These are phyloP conservation scores for Leucozona laternaria DNA, from an alignment of 2,888 invertebrate genomes.

Conservation along the genomic window DNA sequence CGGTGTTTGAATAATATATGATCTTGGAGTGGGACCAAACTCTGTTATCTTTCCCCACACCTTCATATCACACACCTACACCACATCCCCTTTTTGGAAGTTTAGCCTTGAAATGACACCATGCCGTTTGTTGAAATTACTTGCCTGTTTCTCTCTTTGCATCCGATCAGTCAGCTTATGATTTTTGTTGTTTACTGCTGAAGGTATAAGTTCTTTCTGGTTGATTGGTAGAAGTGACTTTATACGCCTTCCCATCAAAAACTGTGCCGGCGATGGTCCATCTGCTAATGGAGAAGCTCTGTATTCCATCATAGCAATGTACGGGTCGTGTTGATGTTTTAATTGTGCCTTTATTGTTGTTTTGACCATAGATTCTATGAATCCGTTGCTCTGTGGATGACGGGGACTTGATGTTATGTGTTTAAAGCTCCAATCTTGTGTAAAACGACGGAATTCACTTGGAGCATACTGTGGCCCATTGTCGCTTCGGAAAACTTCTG, in stretches of 20 bases:
- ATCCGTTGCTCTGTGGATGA: slow-evolving; percentile 16
- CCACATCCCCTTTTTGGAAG: no score
- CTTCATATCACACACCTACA: no score
- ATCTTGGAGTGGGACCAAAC: no score
- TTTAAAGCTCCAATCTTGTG: no score
- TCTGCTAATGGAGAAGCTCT: slow-evolving; percentile 29
- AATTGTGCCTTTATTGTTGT: slow-evolving; percentile 10
- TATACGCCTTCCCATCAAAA: background rate
- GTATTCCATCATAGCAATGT: slow-evolving; percentile 19
- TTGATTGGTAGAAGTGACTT: background rate
- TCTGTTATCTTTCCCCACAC: no score
- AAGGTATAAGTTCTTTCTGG: background rate
- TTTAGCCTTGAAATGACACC: background rate
- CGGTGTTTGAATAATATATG: no score
- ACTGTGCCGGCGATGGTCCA: background rate
- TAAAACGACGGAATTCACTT: no score
- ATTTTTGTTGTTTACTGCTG: background rate
- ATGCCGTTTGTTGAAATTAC: background rate
- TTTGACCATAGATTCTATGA: background rate
- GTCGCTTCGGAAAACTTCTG: slow-evolving; percentile 10
- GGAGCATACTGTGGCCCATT: slow-evolving; percentile 11
- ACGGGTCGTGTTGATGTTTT: background rate
- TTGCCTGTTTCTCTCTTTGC: slow-evolving; percentile 9
- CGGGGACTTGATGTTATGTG: slow-evolving; percentile 13
- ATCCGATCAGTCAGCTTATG: background rate